phyloP scores from a whole-genome alignment of 1,140 invertebrate genomes.

The Cyclargus thomasi region DNA sequence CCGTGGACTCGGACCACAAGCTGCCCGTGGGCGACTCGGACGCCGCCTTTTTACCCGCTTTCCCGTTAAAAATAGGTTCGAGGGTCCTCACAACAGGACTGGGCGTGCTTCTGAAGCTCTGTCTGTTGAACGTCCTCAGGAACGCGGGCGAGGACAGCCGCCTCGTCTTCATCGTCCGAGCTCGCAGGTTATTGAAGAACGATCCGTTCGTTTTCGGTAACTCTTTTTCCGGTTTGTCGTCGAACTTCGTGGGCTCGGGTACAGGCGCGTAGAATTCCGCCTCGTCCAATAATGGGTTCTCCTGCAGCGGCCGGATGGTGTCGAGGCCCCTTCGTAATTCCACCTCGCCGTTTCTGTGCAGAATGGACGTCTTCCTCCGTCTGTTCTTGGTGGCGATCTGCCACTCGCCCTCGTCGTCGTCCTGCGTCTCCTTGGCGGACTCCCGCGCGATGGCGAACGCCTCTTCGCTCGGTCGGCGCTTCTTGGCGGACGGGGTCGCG shows the following conservation, averaged over 20 bases:
- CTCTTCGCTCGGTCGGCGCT: conserved; percentile 85
- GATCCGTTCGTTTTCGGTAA: conserved; percentile 68
- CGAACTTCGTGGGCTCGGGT: conserved; percentile 61
- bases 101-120: conserved; percentile 59
- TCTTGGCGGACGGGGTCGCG: conserved; percentile 68
- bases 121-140: conserved; percentile 77
- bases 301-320: conserved; percentile 52
- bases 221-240: conserved; percentile 40
- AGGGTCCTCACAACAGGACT: conserved; percentile 46
- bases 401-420: conserved; percentile 72
- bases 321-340: conserved; percentile 43
- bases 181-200: conserved; percentile 66
- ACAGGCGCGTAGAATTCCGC: conserved; percentile 66
- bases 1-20: conserved; percentile 73
- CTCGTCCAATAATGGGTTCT: conserved; percentile 63
- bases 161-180: conserved; percentile 65
- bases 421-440: conserved; percentile 67
- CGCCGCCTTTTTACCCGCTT: conserved; percentile 52
- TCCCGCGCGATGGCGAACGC: conserved; percentile 81
- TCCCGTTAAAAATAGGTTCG: conserved; percentile 60
- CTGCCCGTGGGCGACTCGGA: conserved; percentile 64
- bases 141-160: conserved; percentile 79
- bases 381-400: conserved; percentile 61
- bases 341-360: conserved; percentile 45
- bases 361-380: conserved; percentile 54